Evolutionary conservation across 2,797 vertebrate species (phyloP).

Genomic region (Sebastes dallii): DNA sequence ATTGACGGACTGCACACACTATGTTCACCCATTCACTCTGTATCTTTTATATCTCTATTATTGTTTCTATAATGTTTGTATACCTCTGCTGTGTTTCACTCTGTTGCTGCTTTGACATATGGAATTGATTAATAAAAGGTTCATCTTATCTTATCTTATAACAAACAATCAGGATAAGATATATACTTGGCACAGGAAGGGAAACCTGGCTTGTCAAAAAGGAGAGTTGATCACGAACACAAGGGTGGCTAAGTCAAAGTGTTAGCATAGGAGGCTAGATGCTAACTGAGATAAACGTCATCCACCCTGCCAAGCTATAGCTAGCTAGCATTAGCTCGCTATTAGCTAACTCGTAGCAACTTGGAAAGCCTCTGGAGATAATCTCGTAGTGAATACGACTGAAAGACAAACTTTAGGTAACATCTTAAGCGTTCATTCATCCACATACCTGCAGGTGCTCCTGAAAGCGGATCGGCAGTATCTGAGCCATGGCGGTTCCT

Average conservation of each 20-base stretch:
- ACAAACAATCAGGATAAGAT: neutral
- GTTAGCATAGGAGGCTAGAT: slow-evolving; percentile 71
- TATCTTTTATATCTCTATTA: no score
- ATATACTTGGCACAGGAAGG: neutral
- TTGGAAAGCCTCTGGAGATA: slow-evolving; percentile 16
- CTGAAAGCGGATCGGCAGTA: slow-evolving; percentile 94
- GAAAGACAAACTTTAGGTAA: slow-evolving; percentile 24
- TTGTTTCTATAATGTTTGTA: no score
- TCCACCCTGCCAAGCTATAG: slow-evolving; percentile 75
- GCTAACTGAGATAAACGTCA: slow-evolving; percentile 79
- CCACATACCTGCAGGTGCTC: slow-evolving; percentile 92
- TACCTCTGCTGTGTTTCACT: no score
- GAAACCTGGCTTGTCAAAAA: slow-evolving; percentile 5
- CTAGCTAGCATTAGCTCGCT: slow-evolving; percentile 69
- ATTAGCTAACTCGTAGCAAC: slow-evolving; percentile 61
- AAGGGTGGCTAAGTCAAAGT: slow-evolving; percentile 30
- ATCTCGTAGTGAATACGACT: neutral
- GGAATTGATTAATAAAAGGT: no score
- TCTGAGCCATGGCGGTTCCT: slow-evolving; percentile 91
- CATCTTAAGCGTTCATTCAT: slow-evolving; percentile 52
- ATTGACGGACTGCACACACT: no score
- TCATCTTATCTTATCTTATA: no score
- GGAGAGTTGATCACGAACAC: neutral
- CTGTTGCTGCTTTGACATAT: no score
- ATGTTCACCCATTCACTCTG: no score